These are phyloP conservation scores for Mizuhopecten yessoensis DNA, from an alignment of 1,140 invertebrate genomes.

Conservation along the genomic window DNA sequence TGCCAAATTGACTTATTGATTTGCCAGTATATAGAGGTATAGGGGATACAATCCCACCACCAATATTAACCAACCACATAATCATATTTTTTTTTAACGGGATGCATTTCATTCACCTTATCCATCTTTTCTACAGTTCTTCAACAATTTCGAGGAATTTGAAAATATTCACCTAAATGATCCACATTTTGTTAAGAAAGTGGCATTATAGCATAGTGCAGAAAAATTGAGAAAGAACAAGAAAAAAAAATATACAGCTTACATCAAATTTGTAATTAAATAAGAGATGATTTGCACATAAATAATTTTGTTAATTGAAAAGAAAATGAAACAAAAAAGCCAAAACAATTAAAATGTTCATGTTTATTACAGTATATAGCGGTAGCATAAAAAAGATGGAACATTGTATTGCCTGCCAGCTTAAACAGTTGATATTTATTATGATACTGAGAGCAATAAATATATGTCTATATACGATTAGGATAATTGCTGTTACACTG, in stretches of 20 bases:
- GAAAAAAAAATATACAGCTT: neutral
- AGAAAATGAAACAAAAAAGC: no score
- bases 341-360: no score
- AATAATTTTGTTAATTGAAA: no score
- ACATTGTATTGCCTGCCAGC: no score
- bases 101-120: neutral
- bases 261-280: no score
- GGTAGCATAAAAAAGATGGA: no score
- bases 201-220: no score
- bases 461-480: neutral
- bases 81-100: slow-evolving; percentile 5
- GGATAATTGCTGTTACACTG: neutral
- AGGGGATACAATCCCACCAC: neutral
- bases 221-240: no score
- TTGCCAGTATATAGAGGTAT: neutral
- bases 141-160: neutral
- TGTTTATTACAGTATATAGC: no score
- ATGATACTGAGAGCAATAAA: neutral
- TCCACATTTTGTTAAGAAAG: no score
- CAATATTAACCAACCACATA: neutral
- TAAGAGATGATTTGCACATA: no score
- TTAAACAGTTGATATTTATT: neutral
- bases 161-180: neutral
- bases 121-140: neutral
- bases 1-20: slow-evolving; percentile 39